Evolutionary conservation across 2,888 invertebrate genomes (phyloP).

Genomic region (Thyatira batis): DNA sequence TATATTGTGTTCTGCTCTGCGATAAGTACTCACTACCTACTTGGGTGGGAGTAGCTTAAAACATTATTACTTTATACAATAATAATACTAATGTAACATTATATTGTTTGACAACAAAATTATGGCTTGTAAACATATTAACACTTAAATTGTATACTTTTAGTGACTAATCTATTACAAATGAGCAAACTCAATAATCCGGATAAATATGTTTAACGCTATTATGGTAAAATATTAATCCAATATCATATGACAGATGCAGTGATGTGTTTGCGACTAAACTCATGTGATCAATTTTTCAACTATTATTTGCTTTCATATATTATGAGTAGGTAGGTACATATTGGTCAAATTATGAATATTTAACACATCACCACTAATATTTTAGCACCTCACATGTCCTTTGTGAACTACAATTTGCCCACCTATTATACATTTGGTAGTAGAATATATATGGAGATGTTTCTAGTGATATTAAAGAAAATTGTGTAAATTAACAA

Average conservation of each 20-base stretch:
- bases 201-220: neutral
- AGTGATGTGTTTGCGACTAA: neutral
- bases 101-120: neutral
- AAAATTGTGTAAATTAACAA: neutral
- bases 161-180: no score
- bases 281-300: neutral
- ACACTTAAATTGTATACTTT: no score
- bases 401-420: constrained; percentile 3
- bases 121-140: no score
- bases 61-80: no score
- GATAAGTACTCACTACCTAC: no score
- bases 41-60: no score
- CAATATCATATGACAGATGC: neutral
- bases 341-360: constrained; percentile 6
- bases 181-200: neutral
- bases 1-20: no score
- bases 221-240: neutral
- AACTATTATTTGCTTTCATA: neutral
- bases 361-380: constrained; percentile 21
- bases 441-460: neutral
- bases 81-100: no score
- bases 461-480: neutral
- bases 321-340: neutral
- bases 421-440: neutral
- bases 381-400: constrained; percentile 9